Evolutionary conservation across 2,113 vertebrate species (phyloP).

Genomic region (Xenopus borealis): DNA sequence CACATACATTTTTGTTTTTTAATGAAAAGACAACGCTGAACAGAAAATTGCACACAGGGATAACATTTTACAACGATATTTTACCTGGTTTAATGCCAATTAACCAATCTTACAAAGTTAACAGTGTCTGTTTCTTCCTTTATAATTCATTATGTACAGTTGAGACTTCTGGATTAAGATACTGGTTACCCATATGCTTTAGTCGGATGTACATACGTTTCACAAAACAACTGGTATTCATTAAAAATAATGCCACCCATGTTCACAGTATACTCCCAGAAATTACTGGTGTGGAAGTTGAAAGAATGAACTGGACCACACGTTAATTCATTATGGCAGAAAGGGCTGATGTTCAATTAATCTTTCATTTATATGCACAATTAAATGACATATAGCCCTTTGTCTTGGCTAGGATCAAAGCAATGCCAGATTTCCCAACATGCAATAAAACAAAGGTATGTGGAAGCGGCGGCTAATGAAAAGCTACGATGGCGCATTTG

Average conservation of each 20-base stretch:
- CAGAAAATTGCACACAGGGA: constrained; percentile 39
- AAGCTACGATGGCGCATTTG: constrained; percentile 13
- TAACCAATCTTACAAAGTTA: constrained; percentile 44
- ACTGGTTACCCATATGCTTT: constrained; percentile 21
- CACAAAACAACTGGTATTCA: constrained; percentile 25
- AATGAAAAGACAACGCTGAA: not conserved
- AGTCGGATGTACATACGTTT: constrained; percentile 31
- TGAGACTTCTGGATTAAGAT: constrained; percentile 16
- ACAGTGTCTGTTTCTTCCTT: constrained; percentile 33
- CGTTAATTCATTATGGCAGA: too few species aligned
- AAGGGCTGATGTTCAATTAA: too few species aligned
- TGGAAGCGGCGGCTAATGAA: constrained; percentile 16
- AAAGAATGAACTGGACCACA: not conserved
- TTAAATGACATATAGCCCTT: constrained; percentile 22
- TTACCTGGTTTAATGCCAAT: constrained; percentile 40
- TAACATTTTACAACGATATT: constrained; percentile 41
- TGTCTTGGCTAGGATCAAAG: constrained; percentile 6
- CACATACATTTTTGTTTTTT: too few species aligned
- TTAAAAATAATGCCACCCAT: constrained; percentile 21
- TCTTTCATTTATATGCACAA: constrained; percentile 5
- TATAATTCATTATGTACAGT: constrained; percentile 30
- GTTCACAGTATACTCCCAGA: not conserved
- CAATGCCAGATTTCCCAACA: constrained; percentile 18
- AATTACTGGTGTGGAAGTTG: not conserved
- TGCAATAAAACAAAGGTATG: constrained; percentile 6